Evolutionary conservation across 2,888 invertebrate genomes (phyloP).

Genomic region (Deilephila porcellus): DNA sequence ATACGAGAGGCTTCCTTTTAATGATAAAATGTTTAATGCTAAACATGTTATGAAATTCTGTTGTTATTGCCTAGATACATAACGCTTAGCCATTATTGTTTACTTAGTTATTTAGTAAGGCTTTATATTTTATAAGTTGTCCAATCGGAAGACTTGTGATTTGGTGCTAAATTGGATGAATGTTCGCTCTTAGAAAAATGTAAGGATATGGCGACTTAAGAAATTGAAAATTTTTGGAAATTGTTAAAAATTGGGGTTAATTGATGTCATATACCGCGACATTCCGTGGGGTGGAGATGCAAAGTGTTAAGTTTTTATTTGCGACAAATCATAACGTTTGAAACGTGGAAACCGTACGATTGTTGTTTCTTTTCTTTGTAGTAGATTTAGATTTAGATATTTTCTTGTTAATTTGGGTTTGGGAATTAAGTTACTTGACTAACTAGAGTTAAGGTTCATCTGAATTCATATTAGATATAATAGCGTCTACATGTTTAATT

Average conservation of each 20-base stretch:
- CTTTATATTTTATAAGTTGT: constrained; percentile 76
- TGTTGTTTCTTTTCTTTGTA: constrained; percentile 82
- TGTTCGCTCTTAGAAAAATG: constrained; percentile 55
- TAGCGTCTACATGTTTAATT: constrained; percentile 78
- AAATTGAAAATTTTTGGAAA: constrained; percentile 38
- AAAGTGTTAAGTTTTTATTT: constrained; percentile 83
- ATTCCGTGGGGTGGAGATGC: constrained; percentile 70
- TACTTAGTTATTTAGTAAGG: constrained; percentile 75
- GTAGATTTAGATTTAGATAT: constrained; percentile 75
- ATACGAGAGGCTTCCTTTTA: constrained; percentile 78
- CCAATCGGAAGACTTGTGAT: constrained; percentile 83
- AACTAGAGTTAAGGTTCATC: constrained; percentile 81
- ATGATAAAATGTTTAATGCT: constrained; percentile 66
- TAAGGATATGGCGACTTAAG: constrained; percentile 28
- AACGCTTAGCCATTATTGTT: constrained; percentile 82
- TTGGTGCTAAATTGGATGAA: constrained; percentile 83
- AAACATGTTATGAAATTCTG: constrained; percentile 80
- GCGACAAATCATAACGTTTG: constrained; percentile 67
- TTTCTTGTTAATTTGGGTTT: constrained; percentile 84
- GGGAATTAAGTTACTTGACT: constrained; percentile 82
- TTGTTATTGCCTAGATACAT: constrained; percentile 83
- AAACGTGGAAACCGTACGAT: constrained; percentile 69
- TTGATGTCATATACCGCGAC: constrained; percentile 66
- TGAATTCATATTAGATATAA: constrained; percentile 79
- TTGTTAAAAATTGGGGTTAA: constrained; percentile 34